These are phyloP conservation scores for Epistrophella euchroma DNA, from an alignment of 2,888 invertebrate genomes.

Conservation along the genomic window DNA sequence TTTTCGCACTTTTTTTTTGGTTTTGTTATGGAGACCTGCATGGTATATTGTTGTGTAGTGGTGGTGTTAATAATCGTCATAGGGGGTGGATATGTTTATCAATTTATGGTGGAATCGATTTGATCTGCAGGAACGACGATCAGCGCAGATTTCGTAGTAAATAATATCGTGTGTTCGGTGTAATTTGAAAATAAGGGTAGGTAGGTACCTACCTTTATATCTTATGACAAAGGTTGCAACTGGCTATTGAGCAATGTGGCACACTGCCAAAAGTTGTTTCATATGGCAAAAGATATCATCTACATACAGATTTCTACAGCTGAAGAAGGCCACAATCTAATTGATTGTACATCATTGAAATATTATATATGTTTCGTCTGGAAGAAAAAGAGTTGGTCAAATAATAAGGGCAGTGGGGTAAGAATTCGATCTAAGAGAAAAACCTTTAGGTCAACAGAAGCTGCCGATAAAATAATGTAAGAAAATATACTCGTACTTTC, in stretches of 20 bases:
- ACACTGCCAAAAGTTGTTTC: not conserved
- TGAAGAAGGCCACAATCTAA: not conserved
- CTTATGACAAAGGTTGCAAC: not conserved
- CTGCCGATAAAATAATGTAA: no score
- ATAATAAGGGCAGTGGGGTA: no score
- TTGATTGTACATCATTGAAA: no score
- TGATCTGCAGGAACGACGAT: slow-evolving; percentile 22
- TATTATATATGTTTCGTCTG: no score
- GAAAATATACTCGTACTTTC: no score
- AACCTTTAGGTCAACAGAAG: no score
- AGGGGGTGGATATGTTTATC: slow-evolving; percentile 36
- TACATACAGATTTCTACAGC: not conserved
- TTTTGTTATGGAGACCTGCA: slow-evolving; percentile 42
- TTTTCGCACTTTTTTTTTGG: slow-evolving; percentile 54
- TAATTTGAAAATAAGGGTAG: not conserved
- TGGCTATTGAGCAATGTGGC: not conserved
- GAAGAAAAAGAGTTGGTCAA: no score
- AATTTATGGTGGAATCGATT: slow-evolving; percentile 33
- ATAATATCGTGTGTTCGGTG: slow-evolving; percentile 7
- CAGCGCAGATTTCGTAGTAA: slow-evolving; percentile 22
- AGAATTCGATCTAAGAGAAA: no score
- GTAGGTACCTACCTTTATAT: not conserved
- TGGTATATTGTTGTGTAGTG: slow-evolving; percentile 22
- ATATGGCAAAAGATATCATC: not conserved
- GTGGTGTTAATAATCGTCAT: slow-evolving; percentile 38